Base-by-base conservation (phyloP, 2,113 vertebrate species). In the Aramus guarauna region DNA sequence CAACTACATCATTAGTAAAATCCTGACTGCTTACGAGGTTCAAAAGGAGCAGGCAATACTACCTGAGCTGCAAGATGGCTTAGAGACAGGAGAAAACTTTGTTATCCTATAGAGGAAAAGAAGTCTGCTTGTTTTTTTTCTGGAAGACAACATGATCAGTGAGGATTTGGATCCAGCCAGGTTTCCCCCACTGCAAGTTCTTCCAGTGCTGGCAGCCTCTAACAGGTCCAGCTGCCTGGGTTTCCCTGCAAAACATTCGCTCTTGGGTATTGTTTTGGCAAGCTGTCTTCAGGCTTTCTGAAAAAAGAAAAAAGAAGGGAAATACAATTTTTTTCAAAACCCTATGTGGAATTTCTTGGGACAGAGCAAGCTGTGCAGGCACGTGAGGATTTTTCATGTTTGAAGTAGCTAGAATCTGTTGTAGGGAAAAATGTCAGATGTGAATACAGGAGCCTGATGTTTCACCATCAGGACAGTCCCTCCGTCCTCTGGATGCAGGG, bases 171-270 rank as follows among this genome's bases (percentile, higher is more conserved):
- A 37, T 84, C 30, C n/a, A 63, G 10, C 12, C 41, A 56, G 39
- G 43, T 56, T 94, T 84, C 4, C 19, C 8, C 15, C 6, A 5
- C 26, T 39, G 15, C 13, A 47, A 43, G 10, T 69, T 90, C 26
- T 89, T 74, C 34, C 23, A 29, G 1, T 9, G 9, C 48, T 47
- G 48, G 14, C 80, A 62, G 48, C 11, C 10, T 72, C 27, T 69
- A 0, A 0, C 0, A 2, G 64, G 29, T 53, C 37, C 0, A 3
- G 22, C 62, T 88, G 48, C 48, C 21, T 77, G 37, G 15, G 20
- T 71, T 84, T 92, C 56, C 22, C 32, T 53, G 24, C 52, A 72
- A 19, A 56, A 41, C 3, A 0, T 71, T 77, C 2, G 1, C 34
- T 87, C 43, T 41, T 50, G 47, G 6, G 1, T 53, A 30, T 68